These are phyloP conservation scores for Lordiphosa collinella DNA, from an alignment of 1,140 invertebrate species.

Conservation along the genomic window DNA sequence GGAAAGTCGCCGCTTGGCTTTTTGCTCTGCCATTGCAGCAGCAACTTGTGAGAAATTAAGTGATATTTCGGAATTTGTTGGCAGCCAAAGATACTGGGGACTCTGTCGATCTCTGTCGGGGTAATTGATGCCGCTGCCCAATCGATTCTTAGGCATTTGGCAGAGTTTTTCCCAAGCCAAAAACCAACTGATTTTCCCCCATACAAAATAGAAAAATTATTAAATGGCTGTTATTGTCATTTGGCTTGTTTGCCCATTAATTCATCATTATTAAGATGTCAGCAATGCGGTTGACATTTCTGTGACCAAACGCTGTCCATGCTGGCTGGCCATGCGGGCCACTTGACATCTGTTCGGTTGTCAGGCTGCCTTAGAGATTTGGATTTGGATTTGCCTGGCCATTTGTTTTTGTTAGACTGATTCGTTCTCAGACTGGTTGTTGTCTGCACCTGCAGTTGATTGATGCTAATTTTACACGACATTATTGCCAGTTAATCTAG, in stretches of 20 bases:
- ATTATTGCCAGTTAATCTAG: conserved; percentile 61
- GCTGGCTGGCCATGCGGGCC: conserved; percentile 53
- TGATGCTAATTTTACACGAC: conserved; percentile 71
- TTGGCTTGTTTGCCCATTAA: conserved; percentile 72
- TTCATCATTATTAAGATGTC: conserved; percentile 78
- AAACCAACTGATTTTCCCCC: conserved; percentile 41
- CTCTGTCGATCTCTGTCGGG: conserved; percentile 21
- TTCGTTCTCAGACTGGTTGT: conserved; percentile 21
- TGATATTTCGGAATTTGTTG: conserved; percentile 77
- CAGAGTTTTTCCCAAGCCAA: conserved; percentile 24
- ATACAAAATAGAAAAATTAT: conserved; percentile 69
- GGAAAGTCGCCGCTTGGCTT: conserved; percentile 45
- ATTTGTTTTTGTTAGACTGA: conserved; percentile 12
- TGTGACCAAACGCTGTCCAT: conserved; percentile 35
- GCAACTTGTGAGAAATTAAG: conserved; percentile 74
- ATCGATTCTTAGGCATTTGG: conserved; percentile 39
- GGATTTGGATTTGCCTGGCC: conserved; percentile 24
- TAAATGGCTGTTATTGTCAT: conserved; percentile 58
- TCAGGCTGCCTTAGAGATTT: conserved; percentile 49
- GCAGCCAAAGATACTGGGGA: conserved; percentile 39
- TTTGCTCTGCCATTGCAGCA: conserved; percentile 28
- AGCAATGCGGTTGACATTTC: conserved; percentile 71
- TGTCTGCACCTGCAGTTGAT: conserved; percentile 69
- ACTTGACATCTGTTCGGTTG: conserved; percentile 71
- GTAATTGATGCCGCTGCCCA: conserved; percentile 70